These are phyloP conservation scores for Eupeodes luniger DNA, from an alignment of 2,888 invertebrate genomes.

Conservation along the genomic window DNA sequence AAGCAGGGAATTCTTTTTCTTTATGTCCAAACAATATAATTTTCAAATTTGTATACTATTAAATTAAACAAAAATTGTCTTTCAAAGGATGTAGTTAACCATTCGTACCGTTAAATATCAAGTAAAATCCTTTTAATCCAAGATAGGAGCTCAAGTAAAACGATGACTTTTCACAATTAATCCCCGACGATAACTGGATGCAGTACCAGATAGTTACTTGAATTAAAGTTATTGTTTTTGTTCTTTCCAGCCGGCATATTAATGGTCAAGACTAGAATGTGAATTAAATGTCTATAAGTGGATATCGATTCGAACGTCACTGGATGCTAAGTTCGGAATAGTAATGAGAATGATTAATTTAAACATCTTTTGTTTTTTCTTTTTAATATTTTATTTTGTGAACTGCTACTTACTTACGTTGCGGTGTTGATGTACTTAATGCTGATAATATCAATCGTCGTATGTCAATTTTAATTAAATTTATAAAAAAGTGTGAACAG, in stretches of 20 bases:
- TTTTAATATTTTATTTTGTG: not conserved
- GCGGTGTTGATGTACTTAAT: slow-evolving; percentile 1
- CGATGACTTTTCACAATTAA: slow-evolving; percentile 20
- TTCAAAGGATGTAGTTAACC: no score
- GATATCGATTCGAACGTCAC: slow-evolving; percentile 15
- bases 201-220: not conserved
- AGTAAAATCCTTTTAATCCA: not conserved
- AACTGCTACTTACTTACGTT: not conserved
- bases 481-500: slow-evolving; percentile 2
- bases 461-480: not conserved
- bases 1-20: no score
- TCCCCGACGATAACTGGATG: slow-evolving; percentile 10
- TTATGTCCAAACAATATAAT: no score
- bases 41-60: no score
- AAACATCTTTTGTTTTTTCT: not conserved
- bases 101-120: no score
- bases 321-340: slow-evolving; percentile 46
- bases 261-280: slow-evolving; percentile 66
- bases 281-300: slow-evolving; percentile 28
- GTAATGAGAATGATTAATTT: slow-evolving; percentile 17
- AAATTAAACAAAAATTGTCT: no score
- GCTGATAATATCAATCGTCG: slow-evolving; percentile 25
- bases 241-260: slow-evolving; percentile 10
- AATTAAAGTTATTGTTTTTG: slow-evolving; percentile 15
- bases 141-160: not conserved